Evolutionary conservation across 2,888 invertebrate species (phyloP), one percentile per base, ranked within the genome.

Genomic region (Dasysyrphus albostriatus): DNA sequence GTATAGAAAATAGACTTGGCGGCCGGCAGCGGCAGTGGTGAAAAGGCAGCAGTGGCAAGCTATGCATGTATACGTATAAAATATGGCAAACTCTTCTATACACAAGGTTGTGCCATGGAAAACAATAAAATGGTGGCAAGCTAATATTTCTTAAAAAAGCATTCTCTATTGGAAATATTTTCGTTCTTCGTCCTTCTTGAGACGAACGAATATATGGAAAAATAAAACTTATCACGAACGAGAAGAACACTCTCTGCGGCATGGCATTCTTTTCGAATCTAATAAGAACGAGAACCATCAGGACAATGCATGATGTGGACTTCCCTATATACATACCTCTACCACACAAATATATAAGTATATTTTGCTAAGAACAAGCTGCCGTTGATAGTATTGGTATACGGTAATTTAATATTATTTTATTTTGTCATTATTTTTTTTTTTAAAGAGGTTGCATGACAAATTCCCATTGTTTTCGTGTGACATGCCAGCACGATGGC

Each of bases 401-500:
- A 70, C 56, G 63, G 77, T 85, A 85, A 85, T 85, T 82, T 77
- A 82, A 85, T 85, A 82, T 77, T 77, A 70, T 74, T 77, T 67
- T 54, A 32, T 69, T 72, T 72, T 61, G 69, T 75, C 83, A 82
- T 85, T 82, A 82, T 73, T 84, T 78, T 61, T 32, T 73, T 84
- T 78, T 61, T 32, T 32, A 54, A 77, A 70, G 85, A 78, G 49
- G 54, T 74, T 82, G 82, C 82, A 82, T 85, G 85, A 82, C 77
- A 82, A 85, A 82, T 82, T 82, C 85, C n/a, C 63, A 73, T 85
- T 85, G 82, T 82, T 77, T 58, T 74, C 74, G 77, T 70, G 75
- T 75, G 58, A 72, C 75, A 72, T 61, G 72, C 49, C 32, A 54
- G 54, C 47, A 29, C 29, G 16, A 65, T 54, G 69, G 69, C 69